phyloP scores from a whole-genome alignment of 2,797 vertebrate genomes.

The Brachymystax lenok region DNA sequence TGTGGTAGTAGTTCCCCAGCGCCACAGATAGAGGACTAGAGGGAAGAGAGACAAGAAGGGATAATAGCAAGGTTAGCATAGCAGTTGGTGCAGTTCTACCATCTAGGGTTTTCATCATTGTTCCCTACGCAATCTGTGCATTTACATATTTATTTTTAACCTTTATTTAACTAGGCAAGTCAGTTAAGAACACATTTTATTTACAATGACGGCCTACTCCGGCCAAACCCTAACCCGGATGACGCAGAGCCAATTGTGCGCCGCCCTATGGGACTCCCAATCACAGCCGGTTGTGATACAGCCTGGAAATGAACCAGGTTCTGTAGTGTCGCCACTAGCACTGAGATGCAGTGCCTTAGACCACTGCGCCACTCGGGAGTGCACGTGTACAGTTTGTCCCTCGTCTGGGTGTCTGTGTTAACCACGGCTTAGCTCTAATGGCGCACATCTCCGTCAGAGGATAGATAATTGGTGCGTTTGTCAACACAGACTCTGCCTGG shows the following conservation, averaged over 20 bases:
- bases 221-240: no score
- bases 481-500: conserved; percentile 55
- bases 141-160: not conserved
- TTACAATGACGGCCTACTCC: no score
- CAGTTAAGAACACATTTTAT: no score
- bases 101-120: not conserved
- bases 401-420: conserved; percentile 1
- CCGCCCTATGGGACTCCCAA: no score
- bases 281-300: no score
- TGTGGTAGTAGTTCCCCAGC: not conserved
- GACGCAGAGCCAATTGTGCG: no score
- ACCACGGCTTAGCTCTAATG: conserved; percentile 43
- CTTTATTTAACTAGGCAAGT: no score
- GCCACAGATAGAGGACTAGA: not conserved
- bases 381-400: not conserved
- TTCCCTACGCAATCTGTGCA: not conserved
- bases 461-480: conserved; percentile 62
- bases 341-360: no score
- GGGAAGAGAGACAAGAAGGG: not conserved
- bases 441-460: conserved; percentile 44
- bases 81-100: not conserved
- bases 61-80: not conserved
- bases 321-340: no score
- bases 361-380: not conserved
- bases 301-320: no score